Conservation (phyloP, 2,888 invertebrate genomes). For the Salticus scenicus region DNA sequence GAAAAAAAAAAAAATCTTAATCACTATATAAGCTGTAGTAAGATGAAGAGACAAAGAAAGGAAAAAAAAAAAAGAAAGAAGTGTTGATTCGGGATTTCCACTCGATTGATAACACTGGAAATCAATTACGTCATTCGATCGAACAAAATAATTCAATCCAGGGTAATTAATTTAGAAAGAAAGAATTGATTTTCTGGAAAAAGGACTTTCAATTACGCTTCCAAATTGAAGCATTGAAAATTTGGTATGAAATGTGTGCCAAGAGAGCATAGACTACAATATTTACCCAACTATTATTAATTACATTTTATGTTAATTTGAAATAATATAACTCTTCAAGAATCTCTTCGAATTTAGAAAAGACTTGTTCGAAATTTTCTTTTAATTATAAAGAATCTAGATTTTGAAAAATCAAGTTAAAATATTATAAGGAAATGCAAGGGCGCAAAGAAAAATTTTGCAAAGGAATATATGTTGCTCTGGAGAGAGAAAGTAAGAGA, state of each 20-base stretch:
- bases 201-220: background rate
- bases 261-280: background rate
- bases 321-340: background rate
- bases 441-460: background rate
- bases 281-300: slow-evolving; percentile 7
- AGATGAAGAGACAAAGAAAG: no score
- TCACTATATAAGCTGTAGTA: no score
- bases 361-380: background rate
- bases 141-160: background rate
- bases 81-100: background rate
- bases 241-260: background rate
- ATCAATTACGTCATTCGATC: background rate
- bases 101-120: background rate
- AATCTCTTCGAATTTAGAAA: background rate
- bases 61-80: background rate
- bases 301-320: slow-evolving; percentile 1
- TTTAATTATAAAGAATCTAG: background rate
- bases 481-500: background rate
- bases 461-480: background rate
- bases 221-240: background rate
- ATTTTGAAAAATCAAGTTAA: background rate
- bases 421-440: background rate
- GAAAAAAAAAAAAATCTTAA: no score
- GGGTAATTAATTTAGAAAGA: background rate
- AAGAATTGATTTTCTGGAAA: slow-evolving; percentile 3